Percentiles rank a stretch among this genome's conserved stretches.
Evolutionary conservation across 2,888 invertebrate species (phyloP).

Genomic region (Diarsia brunnea): DNA sequence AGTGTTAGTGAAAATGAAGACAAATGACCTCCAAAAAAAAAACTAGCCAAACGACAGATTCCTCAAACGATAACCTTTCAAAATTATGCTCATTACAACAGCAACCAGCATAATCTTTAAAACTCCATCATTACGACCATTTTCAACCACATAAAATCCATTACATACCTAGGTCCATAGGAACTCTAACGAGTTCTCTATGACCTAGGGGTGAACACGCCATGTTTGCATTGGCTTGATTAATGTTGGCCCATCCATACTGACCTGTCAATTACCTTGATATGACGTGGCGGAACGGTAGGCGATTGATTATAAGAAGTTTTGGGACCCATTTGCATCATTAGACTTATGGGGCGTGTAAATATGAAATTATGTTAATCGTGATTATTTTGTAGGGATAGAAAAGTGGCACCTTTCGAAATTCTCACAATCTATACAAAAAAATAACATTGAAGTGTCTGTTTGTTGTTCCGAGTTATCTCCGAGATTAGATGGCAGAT

Average conservation of each 20-base stretch:
- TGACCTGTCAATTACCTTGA: conserved; percentile 39
- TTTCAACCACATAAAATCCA: background rate
- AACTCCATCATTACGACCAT: background rate
- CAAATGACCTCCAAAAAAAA: background rate
- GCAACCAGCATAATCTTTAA: background rate
- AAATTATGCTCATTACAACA: background rate
- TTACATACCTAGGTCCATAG: conserved; percentile 9
- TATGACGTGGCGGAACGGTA: background rate
- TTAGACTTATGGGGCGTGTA: background rate
- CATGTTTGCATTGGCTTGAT: conserved; percentile 29
- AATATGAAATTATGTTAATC: background rate
- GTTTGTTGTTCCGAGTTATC: too few relatives aligned
- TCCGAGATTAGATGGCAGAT: too few relatives aligned
- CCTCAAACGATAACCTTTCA: background rate
- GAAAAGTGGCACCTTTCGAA: too few relatives aligned
- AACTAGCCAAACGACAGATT: background rate
- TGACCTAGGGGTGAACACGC: conserved; percentile 34
- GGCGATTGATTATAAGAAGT: conserved; percentile 5
- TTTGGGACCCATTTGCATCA: conserved; percentile 1
- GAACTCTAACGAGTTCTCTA: conserved; percentile 13
- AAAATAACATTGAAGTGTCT: too few relatives aligned
- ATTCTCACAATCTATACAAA: too few relatives aligned
- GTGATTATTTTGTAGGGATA: background rate
- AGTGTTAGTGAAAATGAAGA: too few relatives aligned
- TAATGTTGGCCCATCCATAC: conserved; percentile 13